A percentile compares a stretch with the other conserved stretches of the same genome.
Conservation (phyloP, 2,113 vertebrate species). For the Poecile atricapillus region DNA sequence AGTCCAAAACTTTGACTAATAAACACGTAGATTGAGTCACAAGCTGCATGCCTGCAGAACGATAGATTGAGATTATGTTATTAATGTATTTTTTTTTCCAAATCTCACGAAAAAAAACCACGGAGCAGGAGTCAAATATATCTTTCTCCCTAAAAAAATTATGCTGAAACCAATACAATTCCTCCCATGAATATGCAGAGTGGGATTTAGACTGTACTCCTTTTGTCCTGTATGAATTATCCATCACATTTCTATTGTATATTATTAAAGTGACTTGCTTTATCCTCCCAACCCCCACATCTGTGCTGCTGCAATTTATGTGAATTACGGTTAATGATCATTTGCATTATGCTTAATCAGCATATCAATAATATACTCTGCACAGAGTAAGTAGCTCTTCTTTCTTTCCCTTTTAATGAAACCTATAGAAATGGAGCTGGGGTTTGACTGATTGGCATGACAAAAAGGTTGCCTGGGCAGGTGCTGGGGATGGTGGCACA, state of each 20-base stretch:
- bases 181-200: slow-evolving; percentile 12
- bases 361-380: slow-evolving; percentile 52
- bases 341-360: slow-evolving; percentile 61
- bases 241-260: slow-evolving; percentile 39
- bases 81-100: background rate
- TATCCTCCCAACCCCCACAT: slow-evolving; percentile 29
- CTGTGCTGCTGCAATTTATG: slow-evolving; percentile 56
- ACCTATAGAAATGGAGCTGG: slow-evolving; percentile 42
- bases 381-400: slow-evolving; percentile 33
- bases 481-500: slow-evolving; percentile 30
- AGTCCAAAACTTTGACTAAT: background rate
- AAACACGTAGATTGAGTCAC: background rate
- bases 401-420: slow-evolving; percentile 42
- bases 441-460: slow-evolving; percentile 49
- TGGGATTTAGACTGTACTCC: background rate
- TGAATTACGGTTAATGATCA: slow-evolving; percentile 57
- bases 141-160: background rate
- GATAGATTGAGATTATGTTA: background rate
- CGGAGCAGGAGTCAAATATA: background rate
- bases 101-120: background rate
- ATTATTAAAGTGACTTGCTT: slow-evolving; percentile 46
- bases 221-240: slow-evolving; percentile 41
- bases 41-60: background rate
- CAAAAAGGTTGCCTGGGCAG: slow-evolving; percentile 58
- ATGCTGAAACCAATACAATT: slow-evolving; percentile 5